These are phyloP conservation scores for Caenorhabditis parvicauda DNA, from an alignment of 2,888 invertebrate genomes.

Conservation along the genomic window DNA sequence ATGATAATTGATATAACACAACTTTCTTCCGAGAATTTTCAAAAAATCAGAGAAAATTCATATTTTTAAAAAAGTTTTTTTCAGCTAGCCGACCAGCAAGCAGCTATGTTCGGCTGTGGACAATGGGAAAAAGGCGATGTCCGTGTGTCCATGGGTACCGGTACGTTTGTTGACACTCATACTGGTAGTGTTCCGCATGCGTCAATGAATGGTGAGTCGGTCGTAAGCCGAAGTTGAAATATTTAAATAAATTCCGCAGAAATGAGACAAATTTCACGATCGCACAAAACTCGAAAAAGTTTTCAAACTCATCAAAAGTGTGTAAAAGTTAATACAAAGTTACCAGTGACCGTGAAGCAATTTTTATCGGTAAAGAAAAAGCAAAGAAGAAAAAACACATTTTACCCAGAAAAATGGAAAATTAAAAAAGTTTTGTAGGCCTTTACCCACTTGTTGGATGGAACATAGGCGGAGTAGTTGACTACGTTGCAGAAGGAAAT, in stretches of 20 bases:
- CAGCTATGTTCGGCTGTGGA: constrained; percentile 82
- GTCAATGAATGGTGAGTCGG: constrained; percentile 72
- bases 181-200: constrained; percentile 78
- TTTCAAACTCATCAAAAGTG: too few relatives aligned
- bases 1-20: too few relatives aligned
- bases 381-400: too few relatives aligned
- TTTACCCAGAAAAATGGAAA: too few relatives aligned
- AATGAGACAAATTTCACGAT: background rate
- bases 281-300: too few relatives aligned
- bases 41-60: background rate
- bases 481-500: constrained; percentile 80
- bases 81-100: constrained; percentile 79
- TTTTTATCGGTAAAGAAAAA: too few relatives aligned
- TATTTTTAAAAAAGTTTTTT: constrained; percentile 3
- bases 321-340: too few relatives aligned
- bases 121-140: constrained; percentile 78
- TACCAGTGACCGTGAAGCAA: too few relatives aligned
- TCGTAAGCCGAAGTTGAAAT: too few relatives aligned
- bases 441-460: constrained; percentile 89
- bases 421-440: constrained; percentile 68
- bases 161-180: constrained; percentile 82
- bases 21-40: background rate
- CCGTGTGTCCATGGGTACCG: constrained; percentile 87
- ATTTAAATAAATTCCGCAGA: background rate
- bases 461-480: constrained; percentile 68